A percentile compares a stretch with the other conserved stretches of the same genome.
Conservation (phyloP, 2,888 invertebrate genomes). For the Panzeria rudis region DNA sequence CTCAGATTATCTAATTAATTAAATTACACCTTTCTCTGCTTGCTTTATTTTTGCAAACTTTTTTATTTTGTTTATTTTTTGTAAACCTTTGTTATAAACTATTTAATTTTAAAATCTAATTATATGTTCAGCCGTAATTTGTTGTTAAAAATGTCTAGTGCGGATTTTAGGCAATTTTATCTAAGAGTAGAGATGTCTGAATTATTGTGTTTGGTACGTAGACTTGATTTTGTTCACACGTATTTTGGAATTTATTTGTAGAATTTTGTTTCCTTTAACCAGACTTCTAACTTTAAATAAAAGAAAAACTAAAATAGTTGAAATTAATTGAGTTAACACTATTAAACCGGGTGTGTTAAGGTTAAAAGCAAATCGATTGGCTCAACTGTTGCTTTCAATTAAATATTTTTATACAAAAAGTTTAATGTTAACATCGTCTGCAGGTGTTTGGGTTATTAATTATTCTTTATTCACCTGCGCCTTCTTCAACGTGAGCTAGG, state of each 20-base stretch:
- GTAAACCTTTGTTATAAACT: constrained; percentile 20
- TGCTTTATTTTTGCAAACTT: neutral
- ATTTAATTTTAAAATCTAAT: constrained; percentile 67
- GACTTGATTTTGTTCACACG: constrained; percentile 54
- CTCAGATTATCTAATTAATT: constrained; percentile 18
- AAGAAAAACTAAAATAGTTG: constrained; percentile 5
- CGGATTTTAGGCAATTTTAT: constrained; percentile 21
- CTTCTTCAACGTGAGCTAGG: too few species aligned
- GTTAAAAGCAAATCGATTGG: too few species aligned
- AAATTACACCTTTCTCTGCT: constrained; percentile 20
- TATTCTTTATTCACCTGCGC: too few species aligned
- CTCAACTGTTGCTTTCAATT: too few species aligned
- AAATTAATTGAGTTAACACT: constrained; percentile 45
- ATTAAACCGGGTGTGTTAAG: neutral
- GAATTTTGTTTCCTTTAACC: neutral
- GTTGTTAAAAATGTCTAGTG: constrained; percentile 44
- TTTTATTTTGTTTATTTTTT: neutral
- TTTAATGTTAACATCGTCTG: too few species aligned
- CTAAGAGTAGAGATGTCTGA: neutral
- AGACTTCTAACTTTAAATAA: constrained; percentile 17
- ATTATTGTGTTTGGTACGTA: neutral
- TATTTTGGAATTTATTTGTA: constrained; percentile 3
- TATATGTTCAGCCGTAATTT: constrained; percentile 64
- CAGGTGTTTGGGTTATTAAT: too few species aligned
- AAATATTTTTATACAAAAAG: too few species aligned